Evolutionary conservation across 2,113 vertebrate species (phyloP).

Genomic region (Eptatretus burgeri): DNA sequence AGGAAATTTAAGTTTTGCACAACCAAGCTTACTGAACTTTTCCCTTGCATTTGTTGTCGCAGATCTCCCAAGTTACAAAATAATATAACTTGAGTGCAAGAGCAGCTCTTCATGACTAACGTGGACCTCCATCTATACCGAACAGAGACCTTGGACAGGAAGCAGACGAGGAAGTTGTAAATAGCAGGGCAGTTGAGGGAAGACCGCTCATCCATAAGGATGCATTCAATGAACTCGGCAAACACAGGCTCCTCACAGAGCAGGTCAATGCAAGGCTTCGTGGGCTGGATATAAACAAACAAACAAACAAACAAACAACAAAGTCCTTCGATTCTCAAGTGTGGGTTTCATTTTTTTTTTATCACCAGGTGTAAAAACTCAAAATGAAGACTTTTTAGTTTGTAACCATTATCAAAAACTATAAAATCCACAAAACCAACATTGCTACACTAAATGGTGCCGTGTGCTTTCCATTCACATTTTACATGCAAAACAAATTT

Average conservation of each 20-base stretch:
- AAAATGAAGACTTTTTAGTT: no score
- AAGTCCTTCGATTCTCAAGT: no score
- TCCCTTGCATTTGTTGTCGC: background rate
- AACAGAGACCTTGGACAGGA: constrained; percentile 46
- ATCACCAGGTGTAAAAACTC: no score
- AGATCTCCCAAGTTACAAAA: background rate
- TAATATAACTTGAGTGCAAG: background rate
- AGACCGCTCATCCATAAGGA: constrained; percentile 80
- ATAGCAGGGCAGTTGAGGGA: constrained; percentile 77
- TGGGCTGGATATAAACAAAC: background rate
- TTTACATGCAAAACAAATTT: no score
- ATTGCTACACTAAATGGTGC: no score
- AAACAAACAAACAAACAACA: no score
- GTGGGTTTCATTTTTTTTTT: no score
- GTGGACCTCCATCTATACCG: no score
- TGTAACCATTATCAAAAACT: no score
- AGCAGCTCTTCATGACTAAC: background rate
- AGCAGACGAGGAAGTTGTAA: constrained; percentile 78
- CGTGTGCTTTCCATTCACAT: no score
- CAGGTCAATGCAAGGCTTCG: constrained; percentile 75
- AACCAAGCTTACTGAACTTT: background rate
- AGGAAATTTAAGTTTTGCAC: background rate
- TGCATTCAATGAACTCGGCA: constrained; percentile 86
- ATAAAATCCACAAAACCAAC: no score
- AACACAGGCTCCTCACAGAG: constrained; percentile 87